Base-by-base conservation (phyloP, 2,113 vertebrate genomes). In the Scartelaos histophorus region DNA sequence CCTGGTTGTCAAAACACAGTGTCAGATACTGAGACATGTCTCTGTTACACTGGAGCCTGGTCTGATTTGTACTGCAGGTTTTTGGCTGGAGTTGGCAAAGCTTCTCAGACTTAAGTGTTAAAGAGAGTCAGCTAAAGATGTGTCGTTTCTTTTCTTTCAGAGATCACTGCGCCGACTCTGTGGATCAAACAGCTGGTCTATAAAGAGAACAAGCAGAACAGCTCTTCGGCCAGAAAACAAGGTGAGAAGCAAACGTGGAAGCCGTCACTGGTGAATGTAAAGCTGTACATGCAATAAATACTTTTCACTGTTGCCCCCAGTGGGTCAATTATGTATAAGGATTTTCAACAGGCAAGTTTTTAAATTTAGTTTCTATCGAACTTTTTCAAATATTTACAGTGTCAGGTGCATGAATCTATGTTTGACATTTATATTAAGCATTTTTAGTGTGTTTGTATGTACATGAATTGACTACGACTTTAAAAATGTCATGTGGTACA, bases 131-230 rank as follows among this genome's bases (percentile, higher is more conserved):
- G 72, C 13, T 61, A 17, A 56, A 57, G 24, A 17, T 65, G 57
- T 5, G 16, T 56, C 2, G 78, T 57, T 82, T 72, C 9, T 61
- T 75, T 78, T 90, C 15, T 67, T 91, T 74, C 91, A 99, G 98
- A 98, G 91, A 99, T 98, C 83, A 99, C 97, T 15, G 96, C 96
- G 67, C 96, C 97, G 0, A 99, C 96, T 0, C 94, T 99, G 76
- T 97, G 97, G 96, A 97, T 95, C 75, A 98, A 97, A 85, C 97
- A 98, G 71, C 92, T 98, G 86, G 95, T 94, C 58, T 95, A 96
- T 83, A 97, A 96, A 87, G 95, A 95, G 67, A 95, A 94, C 77
- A 98, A 95, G 80, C 84, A 96, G 89, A 99, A 98, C 91, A 95
- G 86, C 88, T 95, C 95, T 73, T 95, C 80, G 47, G 82, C 94